Conservation (phyloP, 2,888 invertebrate genomes). For the Phrixothrix hirtus region DNA sequence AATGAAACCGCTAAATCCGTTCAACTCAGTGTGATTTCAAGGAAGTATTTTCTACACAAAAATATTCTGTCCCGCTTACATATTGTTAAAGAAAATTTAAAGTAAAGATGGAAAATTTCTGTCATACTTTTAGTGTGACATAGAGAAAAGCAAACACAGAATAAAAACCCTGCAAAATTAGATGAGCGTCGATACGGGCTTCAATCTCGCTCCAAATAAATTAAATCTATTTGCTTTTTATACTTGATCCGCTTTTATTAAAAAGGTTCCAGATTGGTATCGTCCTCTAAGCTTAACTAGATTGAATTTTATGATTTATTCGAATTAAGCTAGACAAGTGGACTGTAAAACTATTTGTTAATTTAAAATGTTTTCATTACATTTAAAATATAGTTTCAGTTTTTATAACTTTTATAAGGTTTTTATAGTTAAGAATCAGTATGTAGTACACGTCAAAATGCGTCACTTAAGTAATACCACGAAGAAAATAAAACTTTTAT, state of each 20-base stretch:
- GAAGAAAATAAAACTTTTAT: too few species aligned
- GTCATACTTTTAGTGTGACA: constrained; percentile 18
- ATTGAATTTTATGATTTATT: constrained; percentile 45
- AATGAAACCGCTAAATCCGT: constrained; percentile 38
- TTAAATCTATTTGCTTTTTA: constrained; percentile 47
- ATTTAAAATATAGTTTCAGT: neutral
- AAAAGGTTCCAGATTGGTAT: constrained; percentile 45
- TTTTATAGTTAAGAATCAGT: too few species aligned
- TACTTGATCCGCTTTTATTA: constrained; percentile 46
- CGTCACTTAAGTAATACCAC: too few species aligned
- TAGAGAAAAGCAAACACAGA: constrained; percentile 32
- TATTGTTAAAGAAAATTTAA: constrained; percentile 12
- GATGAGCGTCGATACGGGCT: constrained; percentile 37
- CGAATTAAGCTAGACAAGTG: constrained; percentile 31
- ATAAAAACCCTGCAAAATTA: constrained; percentile 38
- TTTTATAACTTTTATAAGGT: too few species aligned
- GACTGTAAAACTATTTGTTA: constrained; percentile 24
- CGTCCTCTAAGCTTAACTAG: constrained; percentile 42
- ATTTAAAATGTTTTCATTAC: constrained; percentile 8
- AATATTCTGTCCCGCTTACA: constrained; percentile 13
- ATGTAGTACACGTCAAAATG: too few species aligned
- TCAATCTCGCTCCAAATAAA: constrained; percentile 43
- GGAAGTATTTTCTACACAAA: constrained; percentile 29
- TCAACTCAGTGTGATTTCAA: constrained; percentile 9
- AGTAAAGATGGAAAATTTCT: constrained; percentile 22